These are phyloP conservation scores for Adela reaumurella DNA, from an alignment of 2,888 invertebrate species.

Conservation along the genomic window DNA sequence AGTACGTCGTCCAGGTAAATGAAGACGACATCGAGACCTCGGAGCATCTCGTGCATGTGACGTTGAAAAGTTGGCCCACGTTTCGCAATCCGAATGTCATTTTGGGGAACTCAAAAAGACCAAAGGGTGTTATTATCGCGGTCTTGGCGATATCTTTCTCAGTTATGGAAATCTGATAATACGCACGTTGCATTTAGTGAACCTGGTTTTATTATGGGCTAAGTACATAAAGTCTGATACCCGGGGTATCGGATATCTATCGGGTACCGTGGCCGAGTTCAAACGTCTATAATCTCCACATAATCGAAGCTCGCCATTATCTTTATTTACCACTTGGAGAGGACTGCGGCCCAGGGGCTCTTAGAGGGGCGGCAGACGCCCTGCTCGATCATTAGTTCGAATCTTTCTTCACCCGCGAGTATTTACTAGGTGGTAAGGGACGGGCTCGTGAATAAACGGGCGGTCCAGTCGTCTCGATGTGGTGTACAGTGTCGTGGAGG, in stretches of 20 bases:
- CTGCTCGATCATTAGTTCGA: not conserved
- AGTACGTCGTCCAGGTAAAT: conserved; percentile 19
- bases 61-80: conserved; percentile 23
- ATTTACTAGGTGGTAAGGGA: conserved; percentile 6
- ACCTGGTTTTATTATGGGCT: too few relatives aligned
- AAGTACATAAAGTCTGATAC: conserved; percentile 17
- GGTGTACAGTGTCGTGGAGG: conserved; percentile 5
- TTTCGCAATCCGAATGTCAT: conserved; percentile 24
- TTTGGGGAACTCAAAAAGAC: conserved; percentile 20
- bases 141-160: conserved; percentile 22
- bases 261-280: conserved; percentile 19
- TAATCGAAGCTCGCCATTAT: conserved; percentile 9
- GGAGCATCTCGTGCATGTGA: conserved; percentile 18
- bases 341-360: conserved; percentile 15
- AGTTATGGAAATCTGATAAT: conserved; percentile 22
- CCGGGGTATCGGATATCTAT: conserved; percentile 21
- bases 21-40: conserved; percentile 12
- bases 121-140: conserved; percentile 24
- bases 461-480: conserved; percentile 10
- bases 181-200: conserved; percentile 15
- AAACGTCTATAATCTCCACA: conserved; percentile 25
- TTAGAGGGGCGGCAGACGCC: not conserved
- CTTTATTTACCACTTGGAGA: conserved; percentile 16
- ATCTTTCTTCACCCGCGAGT: conserved; percentile 2
- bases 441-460: conserved; percentile 9